A percentile compares a stretch with the other conserved stretches of the same genome.
These are phyloP conservation scores for Quadroppia sp. DNA, from an alignment of 2,888 invertebrate genomes.

Conservation along the genomic window DNA sequence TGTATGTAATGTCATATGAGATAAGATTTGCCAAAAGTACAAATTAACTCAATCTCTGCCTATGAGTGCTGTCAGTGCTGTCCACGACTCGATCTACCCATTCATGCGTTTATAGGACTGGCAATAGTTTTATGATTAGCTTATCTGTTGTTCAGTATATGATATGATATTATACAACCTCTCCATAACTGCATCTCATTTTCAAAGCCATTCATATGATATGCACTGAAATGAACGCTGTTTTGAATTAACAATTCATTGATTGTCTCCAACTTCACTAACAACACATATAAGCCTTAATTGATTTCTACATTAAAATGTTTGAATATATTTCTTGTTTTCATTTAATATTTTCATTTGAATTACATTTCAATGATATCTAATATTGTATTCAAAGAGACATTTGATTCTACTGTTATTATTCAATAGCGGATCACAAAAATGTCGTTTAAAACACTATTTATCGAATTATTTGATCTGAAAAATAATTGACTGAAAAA, in stretches of 20 bases:
- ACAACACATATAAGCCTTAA: neutral
- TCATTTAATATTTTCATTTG: no score
- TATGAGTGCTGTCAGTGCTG: neutral
- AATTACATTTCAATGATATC: no score
- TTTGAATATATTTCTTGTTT: no score
- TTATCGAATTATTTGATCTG: no score
- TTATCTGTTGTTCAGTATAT: neutral
- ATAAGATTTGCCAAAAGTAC: constrained; percentile 2
- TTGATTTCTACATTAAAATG: neutral
- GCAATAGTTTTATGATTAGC: neutral
- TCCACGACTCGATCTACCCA: neutral
- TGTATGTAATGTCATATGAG: neutral
- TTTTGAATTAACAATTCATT: neutral
- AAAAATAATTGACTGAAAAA: neutral
- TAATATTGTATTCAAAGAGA: no score
- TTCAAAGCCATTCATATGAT: neutral
- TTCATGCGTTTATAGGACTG: neutral
- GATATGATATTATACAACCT: neutral
- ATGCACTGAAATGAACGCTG: neutral
- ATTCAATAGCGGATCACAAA: neutral
- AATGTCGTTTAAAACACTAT: neutral
- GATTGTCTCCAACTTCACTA: neutral
- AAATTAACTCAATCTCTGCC: constrained; percentile 11
- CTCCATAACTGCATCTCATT: neutral
- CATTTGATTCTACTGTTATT: no score